Evolutionary conservation across 2,113 vertebrate genomes (phyloP), one percentile per base, ranked within the genome.

Genomic region (Heteronetta atricapilla): DNA sequence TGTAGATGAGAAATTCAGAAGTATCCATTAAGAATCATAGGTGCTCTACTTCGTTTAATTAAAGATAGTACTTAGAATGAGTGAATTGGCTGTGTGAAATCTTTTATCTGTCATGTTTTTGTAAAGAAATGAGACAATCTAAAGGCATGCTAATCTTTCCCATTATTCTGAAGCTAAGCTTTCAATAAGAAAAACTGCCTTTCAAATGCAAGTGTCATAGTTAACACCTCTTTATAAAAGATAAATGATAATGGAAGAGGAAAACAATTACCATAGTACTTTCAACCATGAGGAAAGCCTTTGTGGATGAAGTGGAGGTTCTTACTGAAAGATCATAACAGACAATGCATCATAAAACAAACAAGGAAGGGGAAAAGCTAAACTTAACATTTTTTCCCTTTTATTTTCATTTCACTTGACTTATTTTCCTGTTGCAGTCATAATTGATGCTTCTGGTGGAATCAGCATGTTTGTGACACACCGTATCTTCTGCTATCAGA

Each of bases 161-260:
- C 86, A 96, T 97, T 97, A 97, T 96, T 93, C 94, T 94, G 62
- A 86, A 96, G 90, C 59, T 46, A 34, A 93, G 82, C 36, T 75
- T 93, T 90, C 87, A 82, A 79, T 74, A 97, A 97, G 93, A 97
- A 97, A 97, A 97, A 96, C 67, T 94, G 92, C 86, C 92, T 89
- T 96, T 96, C 88, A 64, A 85, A 92, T 19, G 25, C 89, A 94
- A 95, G 91, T 96, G 83, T 94, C 93, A 87, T 18, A 93, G 62
- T 96, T 97, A 97, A 89, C 83, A 95, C 89, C 69, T 97, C 88
- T 97, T 97, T 96, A 95, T 80, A 90, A 97, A 97, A 98, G 97
- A 98, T 97, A 96, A 95, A 98, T 96, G 93, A 89, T 97, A 97
- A 97, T 97, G 94, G 95, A 93, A 95, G 82, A 76, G 77, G 52